Evolutionary conservation across 2,797 vertebrate genomes (phyloP).

Genomic region (Mycteria americana): DNA sequence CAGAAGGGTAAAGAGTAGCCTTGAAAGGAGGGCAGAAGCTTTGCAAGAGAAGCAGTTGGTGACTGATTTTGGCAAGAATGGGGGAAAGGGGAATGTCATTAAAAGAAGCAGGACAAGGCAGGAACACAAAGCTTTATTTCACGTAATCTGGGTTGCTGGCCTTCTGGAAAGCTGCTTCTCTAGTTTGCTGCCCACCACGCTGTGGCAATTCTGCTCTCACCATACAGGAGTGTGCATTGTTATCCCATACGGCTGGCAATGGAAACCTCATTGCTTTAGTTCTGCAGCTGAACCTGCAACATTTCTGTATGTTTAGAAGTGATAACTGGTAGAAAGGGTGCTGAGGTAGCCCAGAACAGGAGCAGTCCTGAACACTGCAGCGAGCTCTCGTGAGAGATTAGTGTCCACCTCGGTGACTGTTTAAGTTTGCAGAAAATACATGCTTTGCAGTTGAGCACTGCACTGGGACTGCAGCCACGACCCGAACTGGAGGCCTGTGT

Average conservation of each 20-base stretch:
- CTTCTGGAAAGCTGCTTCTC: neutral
- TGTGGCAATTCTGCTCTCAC: neutral
- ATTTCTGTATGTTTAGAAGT: neutral
- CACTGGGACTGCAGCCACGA: neutral
- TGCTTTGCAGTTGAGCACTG: neutral
- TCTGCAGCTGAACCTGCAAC: neutral
- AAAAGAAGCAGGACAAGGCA: neutral
- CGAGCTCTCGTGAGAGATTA: neutral
- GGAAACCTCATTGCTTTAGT: neutral
- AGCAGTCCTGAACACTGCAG: neutral
- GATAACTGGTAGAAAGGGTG: neutral
- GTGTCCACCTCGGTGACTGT: neutral
- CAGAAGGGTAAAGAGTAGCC: neutral
- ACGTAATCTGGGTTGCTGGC: neutral
- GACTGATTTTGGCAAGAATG: neutral
- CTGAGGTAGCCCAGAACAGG: neutral
- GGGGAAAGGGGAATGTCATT: neutral
- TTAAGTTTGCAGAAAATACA: neutral
- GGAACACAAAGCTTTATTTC: neutral
- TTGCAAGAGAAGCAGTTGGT: neutral
- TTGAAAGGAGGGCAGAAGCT: neutral
- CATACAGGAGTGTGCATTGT: neutral
- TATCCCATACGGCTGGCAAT: neutral
- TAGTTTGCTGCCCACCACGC: neutral
- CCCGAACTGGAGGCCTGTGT: rapidly evolving